These are phyloP conservation scores for Scaeva pyrastri DNA, from an alignment of 2,888 invertebrate species.

Conservation along the genomic window DNA sequence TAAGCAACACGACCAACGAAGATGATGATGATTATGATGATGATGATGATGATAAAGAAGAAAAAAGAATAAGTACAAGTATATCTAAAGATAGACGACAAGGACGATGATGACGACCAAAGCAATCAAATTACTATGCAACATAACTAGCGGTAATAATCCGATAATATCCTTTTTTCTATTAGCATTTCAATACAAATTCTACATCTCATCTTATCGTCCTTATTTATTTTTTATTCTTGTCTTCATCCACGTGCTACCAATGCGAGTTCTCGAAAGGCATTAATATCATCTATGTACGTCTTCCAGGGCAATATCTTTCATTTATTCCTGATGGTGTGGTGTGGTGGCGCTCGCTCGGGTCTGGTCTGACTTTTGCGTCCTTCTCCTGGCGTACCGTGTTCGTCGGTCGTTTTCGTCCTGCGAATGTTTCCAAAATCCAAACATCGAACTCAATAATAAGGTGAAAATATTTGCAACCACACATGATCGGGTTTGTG, in stretches of 20 bases:
- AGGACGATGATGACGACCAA: constrained; percentile 51
- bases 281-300: constrained; percentile 44
- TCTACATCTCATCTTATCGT: background rate
- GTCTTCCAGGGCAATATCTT: constrained; percentile 24
- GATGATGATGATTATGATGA: constrained; percentile 25
- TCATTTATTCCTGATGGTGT: constrained; percentile 8
- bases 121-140: constrained; percentile 75
- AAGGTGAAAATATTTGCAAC: constrained; percentile 72
- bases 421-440: constrained; percentile 56
- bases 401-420: background rate
- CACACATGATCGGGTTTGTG: constrained; percentile 35
- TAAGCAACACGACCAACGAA: background rate
- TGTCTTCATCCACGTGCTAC: constrained; percentile 22
- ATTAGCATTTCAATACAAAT: constrained; percentile 64
- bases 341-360: background rate
- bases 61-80: background rate
- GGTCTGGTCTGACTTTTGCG: background rate
- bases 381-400: background rate
- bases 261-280: constrained; percentile 9
- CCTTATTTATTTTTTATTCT: background rate
- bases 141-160: constrained; percentile 75
- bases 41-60: constrained; percentile 25
- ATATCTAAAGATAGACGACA: constrained; percentile 20
- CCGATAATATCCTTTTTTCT: constrained; percentile 73
- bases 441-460: constrained; percentile 66